A percentile compares a stretch with the other conserved stretches of the same genome.
These are phyloP conservation scores for Myxocyprinus asiaticus DNA, from an alignment of 2,113 vertebrate genomes.

Conservation along the genomic window DNA sequence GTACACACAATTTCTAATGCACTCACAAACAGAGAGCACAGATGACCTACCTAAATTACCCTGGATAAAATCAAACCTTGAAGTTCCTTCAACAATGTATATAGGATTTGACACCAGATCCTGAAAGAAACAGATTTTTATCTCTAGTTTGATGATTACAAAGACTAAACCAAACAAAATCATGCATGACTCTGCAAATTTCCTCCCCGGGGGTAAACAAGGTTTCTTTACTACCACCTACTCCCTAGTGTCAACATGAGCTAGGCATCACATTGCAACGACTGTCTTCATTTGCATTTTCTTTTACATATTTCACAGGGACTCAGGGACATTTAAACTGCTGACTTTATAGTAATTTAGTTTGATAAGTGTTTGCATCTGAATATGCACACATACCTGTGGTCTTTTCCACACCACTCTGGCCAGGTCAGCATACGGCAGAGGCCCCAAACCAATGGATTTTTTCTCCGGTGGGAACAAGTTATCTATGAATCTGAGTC, in stretches of 20 bases:
- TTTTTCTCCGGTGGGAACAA: constrained; percentile 66
- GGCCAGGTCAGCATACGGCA: constrained; percentile 28
- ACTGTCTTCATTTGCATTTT: neutral
- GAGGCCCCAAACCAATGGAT: constrained; percentile 61
- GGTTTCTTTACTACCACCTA: too few relatives aligned
- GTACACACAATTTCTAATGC: too few relatives aligned
- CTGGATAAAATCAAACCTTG: constrained; percentile 70
- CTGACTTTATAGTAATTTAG: neutral
- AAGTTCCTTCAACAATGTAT: constrained; percentile 60
- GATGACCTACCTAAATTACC: constrained; percentile 60
- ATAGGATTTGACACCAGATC: constrained; percentile 51
- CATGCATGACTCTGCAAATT: too few relatives aligned
- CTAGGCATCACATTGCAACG: neutral
- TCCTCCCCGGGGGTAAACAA: too few relatives aligned
- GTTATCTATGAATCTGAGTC: constrained; percentile 56
- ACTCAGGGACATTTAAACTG: too few relatives aligned
- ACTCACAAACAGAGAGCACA: neutral
- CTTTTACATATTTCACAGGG: neutral
- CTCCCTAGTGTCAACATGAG: neutral
- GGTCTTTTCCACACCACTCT: constrained; percentile 57
- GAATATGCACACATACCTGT: constrained; percentile 31
- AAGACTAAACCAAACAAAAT: neutral
- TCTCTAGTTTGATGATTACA: neutral
- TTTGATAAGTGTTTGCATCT: too few relatives aligned
- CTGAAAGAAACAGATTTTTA: constrained; percentile 47